Percentiles rank a stretch among this genome's conserved stretches.
Evolutionary conservation across 2,797 vertebrate species (phyloP).

Genomic region (Danio tinwini): DNA sequence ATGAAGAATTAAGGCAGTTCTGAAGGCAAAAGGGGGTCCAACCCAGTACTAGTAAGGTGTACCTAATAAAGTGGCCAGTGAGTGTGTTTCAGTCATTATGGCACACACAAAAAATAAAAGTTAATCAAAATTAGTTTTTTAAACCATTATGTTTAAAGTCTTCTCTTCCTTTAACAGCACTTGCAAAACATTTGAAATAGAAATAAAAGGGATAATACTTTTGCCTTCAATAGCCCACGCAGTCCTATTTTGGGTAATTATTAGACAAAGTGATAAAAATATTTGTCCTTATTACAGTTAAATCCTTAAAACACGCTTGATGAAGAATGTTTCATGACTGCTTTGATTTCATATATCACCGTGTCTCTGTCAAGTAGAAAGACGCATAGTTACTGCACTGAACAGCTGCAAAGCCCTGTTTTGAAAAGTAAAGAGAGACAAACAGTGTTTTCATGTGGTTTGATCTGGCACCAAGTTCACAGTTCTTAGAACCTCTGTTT

Average conservation of each 20-base stretch:
- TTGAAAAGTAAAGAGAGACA: background rate
- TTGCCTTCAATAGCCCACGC: no score
- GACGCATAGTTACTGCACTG: background rate
- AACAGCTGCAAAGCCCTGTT: slow-evolving; percentile 5
- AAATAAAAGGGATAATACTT: no score
- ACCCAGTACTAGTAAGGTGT: no score
- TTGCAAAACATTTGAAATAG: no score
- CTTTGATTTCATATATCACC: background rate
- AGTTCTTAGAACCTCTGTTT: slow-evolving; percentile 52
- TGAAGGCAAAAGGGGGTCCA: no score
- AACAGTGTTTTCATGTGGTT: slow-evolving; percentile 44
- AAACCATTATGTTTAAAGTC: no score
- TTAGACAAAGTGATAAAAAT: background rate
- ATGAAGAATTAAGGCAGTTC: no score
- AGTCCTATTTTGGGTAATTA: background rate
- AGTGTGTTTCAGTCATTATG: no score
- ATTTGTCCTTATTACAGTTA: background rate
- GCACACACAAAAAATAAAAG: no score
- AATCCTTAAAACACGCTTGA: background rate
- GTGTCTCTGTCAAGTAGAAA: background rate
- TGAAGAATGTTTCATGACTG: background rate
- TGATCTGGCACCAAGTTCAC: slow-evolving; percentile 43
- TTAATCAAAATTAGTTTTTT: no score
- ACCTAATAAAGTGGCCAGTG: no score
- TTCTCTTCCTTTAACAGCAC: no score